A percentile compares a stretch with the other conserved stretches of the same genome.
Conservation (phyloP, 2,797 vertebrate genomes). For the Oceanodroma leucorhoa region DNA sequence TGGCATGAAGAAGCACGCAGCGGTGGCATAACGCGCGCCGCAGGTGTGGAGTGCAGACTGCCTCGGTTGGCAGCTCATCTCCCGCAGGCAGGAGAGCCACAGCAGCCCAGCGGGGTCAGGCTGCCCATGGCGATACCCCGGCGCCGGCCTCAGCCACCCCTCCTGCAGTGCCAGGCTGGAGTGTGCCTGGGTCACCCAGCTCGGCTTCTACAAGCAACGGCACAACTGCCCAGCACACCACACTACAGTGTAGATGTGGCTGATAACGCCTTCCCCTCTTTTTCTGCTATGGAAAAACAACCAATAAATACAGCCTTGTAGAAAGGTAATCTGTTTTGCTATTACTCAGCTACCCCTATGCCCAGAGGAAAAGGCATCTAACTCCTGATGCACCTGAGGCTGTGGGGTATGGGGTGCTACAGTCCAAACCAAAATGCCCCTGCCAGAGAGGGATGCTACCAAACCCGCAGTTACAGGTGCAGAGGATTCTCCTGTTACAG, state of each 20-base stretch:
- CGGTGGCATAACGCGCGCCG: rapidly evolving
- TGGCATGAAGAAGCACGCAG: not conserved
- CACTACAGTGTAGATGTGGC: rapidly evolving
- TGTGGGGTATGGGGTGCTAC: not conserved
- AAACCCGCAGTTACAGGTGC: not conserved
- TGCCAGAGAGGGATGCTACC: not conserved
- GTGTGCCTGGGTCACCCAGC: not conserved
- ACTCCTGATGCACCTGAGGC: not conserved
- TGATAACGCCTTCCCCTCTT: not conserved
- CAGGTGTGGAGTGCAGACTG: not conserved
- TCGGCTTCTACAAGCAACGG: not conserved
- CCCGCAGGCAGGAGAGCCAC: not conserved
- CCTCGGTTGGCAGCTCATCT: not conserved
- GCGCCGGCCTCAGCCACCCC: not conserved
- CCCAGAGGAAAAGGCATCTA: not conserved
- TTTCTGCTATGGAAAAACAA: not conserved
- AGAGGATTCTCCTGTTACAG: not conserved
- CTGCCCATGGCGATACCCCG: rapidly evolving
- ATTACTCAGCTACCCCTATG: not conserved
- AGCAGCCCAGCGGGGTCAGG: rapidly evolving
- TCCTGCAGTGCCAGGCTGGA: not conserved
- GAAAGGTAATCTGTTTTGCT: not conserved
- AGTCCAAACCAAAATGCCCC: not conserved
- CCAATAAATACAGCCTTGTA: not conserved
- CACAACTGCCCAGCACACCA: not conserved